These are phyloP conservation scores for Xenopus petersii DNA, from an alignment of 2,797 vertebrate species.

Conservation along the genomic window DNA sequence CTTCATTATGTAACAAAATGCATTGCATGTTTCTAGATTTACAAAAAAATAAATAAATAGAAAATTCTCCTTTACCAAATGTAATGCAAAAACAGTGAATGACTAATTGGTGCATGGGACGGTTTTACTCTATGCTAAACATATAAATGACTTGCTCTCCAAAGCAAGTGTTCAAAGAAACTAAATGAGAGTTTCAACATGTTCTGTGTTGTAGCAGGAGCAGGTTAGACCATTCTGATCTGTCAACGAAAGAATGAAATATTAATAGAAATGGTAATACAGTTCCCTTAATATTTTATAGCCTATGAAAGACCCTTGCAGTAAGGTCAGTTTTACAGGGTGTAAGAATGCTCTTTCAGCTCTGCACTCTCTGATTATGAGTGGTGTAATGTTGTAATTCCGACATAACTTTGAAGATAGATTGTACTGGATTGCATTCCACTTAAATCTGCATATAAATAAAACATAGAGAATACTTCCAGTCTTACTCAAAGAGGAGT, in stretches of 20 bases:
- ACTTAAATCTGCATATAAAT: slow-evolving; percentile 3
- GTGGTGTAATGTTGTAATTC: background rate
- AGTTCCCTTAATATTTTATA: slow-evolving; percentile 23
- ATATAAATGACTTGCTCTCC: too few species aligned
- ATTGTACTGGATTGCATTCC: background rate
- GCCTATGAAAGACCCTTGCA: slow-evolving; percentile 12
- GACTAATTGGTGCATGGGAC: too few species aligned
- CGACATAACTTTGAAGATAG: background rate
- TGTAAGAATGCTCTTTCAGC: background rate
- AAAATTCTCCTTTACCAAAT: too few species aligned
- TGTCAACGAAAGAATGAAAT: slow-evolving; percentile 16
- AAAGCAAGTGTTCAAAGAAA: slow-evolving; percentile 1
- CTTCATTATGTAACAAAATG: too few species aligned
- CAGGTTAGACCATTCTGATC: slow-evolving; percentile 16
- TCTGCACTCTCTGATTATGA: too few species aligned
- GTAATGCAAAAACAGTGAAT: too few species aligned
- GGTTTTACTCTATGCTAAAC: too few species aligned
- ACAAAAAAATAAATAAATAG: too few species aligned
- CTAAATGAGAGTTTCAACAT: background rate
- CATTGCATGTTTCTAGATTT: too few species aligned
- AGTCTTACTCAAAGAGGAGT: background rate
- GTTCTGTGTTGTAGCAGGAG: background rate
- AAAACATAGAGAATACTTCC: background rate
- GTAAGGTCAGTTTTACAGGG: slow-evolving; percentile 9
- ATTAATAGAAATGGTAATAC: slow-evolving; percentile 21